These are phyloP conservation scores for Limonius californicus DNA, from an alignment of 1,140 invertebrate genomes.

Conservation along the genomic window DNA sequence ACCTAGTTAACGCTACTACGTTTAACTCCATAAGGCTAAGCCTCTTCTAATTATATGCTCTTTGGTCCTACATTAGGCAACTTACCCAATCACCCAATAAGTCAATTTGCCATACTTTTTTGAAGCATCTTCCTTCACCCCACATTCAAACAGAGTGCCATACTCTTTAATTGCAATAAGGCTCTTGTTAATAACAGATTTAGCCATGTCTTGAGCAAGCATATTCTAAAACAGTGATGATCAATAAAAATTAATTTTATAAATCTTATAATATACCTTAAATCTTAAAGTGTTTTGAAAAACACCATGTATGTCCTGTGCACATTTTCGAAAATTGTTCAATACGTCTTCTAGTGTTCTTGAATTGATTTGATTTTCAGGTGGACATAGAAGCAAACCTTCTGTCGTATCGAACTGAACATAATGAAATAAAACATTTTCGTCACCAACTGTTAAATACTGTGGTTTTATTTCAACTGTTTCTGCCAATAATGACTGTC, in stretches of 20 bases:
- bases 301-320: constrained; percentile 64
- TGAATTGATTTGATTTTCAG: constrained; percentile 48
- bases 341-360: constrained; percentile 57
- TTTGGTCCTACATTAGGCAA: too few relatives aligned
- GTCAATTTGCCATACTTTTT: constrained; percentile 38
- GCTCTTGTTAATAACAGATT: constrained; percentile 61
- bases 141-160: constrained; percentile 61
- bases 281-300: constrained; percentile 65
- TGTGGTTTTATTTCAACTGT: constrained; percentile 62
- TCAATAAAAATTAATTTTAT: neutral
- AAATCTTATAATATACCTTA: constrained; percentile 47
- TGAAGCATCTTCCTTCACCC: constrained; percentile 34
- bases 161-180: constrained; percentile 74
- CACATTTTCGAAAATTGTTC: constrained; percentile 61
- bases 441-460: constrained; percentile 59
- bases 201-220: constrained; percentile 54
- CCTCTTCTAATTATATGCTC: too few relatives aligned
- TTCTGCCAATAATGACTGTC: constrained; percentile 67
- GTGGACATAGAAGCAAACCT: constrained; percentile 61
- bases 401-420: constrained; percentile 63
- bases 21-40: too few relatives aligned
- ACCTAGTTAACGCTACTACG: too few relatives aligned
- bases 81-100: constrained; percentile 51
- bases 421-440: constrained; percentile 66
- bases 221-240: too few relatives aligned